These are phyloP conservation scores for Caerostris darwini DNA, from an alignment of 1,140 invertebrate species.

Conservation along the genomic window DNA sequence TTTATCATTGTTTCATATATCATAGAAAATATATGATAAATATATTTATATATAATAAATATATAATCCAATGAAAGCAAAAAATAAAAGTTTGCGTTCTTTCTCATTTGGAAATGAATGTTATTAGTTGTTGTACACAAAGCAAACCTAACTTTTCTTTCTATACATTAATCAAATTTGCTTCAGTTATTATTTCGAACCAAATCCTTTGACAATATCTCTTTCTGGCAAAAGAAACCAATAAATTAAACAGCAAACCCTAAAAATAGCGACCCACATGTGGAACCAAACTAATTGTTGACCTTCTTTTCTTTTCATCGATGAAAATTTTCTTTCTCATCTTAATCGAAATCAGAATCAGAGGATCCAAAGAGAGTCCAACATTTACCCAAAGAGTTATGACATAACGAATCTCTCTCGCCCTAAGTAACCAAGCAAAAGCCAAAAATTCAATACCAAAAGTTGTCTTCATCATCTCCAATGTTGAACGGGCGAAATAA, in stretches of 20 bases:
- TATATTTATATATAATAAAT: too few relatives aligned
- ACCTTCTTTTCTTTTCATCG: not conserved
- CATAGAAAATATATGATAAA: too few relatives aligned
- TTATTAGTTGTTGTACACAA: too few relatives aligned
- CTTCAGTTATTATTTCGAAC: too few relatives aligned
- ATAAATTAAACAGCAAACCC: not conserved
- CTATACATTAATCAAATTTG: too few relatives aligned
- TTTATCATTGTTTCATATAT: too few relatives aligned
- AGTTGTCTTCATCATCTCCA: conserved; percentile 33
- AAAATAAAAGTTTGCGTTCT: too few relatives aligned
- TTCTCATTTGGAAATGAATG: too few relatives aligned
- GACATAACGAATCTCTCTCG: conserved; percentile 37
- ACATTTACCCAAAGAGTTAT: conserved; percentile 59
- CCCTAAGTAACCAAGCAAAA: conserved; percentile 38
- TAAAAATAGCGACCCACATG: not conserved
- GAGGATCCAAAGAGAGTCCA: not conserved
- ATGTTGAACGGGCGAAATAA: not conserved
- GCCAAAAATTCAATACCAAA: conserved; percentile 58
- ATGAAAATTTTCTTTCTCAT: not conserved
- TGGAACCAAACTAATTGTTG: not conserved
- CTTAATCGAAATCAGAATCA: not conserved
- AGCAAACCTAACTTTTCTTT: too few relatives aligned
- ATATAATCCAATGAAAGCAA: too few relatives aligned
- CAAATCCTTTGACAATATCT: not conserved
- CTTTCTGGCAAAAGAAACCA: not conserved